Evolutionary conservation across 1,140 invertebrate species (phyloP).

Genomic region (Stegodyphus dumicola): DNA sequence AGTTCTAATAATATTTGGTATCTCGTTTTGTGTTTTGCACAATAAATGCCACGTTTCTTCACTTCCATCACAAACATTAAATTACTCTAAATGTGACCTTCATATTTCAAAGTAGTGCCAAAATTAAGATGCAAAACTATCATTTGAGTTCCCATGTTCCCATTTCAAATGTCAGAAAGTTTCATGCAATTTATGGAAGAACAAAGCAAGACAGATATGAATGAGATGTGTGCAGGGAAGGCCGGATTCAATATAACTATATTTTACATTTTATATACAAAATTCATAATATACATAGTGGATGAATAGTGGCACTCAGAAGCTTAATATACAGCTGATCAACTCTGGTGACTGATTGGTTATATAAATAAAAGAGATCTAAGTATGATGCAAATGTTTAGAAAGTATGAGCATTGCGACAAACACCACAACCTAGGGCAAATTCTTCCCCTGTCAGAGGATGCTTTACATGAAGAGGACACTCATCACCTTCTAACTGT

Average conservation of each 20-base stretch:
- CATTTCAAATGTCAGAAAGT: no score
- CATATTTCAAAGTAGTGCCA: no score
- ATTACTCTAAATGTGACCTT: no score
- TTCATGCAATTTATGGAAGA: background rate
- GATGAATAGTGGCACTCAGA: conserved; percentile 44
- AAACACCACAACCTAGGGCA: conserved; percentile 97
- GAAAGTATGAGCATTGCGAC: conserved; percentile 96
- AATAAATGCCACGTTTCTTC: no score
- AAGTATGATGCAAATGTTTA: conserved; percentile 68
- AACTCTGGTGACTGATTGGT: background rate
- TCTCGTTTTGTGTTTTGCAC: no score
- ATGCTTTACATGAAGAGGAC: conserved; percentile 94
- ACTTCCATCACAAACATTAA: no score
- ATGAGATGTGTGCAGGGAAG: conserved; percentile 23
- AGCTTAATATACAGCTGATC: conserved; percentile 44
- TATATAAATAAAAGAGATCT: background rate
- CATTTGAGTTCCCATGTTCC: no score
- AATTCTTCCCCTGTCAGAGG: conserved; percentile 98
- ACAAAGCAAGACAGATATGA: background rate
- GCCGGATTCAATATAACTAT: background rate
- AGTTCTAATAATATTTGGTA: no score
- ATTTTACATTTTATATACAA: conserved; percentile 56
- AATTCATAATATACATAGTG: conserved; percentile 48
- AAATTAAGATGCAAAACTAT: no score
- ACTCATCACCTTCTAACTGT: conserved; percentile 92